phyloP scores from a whole-genome alignment of 2,888 invertebrate genomes.

The Ellobium chinense region DNA sequence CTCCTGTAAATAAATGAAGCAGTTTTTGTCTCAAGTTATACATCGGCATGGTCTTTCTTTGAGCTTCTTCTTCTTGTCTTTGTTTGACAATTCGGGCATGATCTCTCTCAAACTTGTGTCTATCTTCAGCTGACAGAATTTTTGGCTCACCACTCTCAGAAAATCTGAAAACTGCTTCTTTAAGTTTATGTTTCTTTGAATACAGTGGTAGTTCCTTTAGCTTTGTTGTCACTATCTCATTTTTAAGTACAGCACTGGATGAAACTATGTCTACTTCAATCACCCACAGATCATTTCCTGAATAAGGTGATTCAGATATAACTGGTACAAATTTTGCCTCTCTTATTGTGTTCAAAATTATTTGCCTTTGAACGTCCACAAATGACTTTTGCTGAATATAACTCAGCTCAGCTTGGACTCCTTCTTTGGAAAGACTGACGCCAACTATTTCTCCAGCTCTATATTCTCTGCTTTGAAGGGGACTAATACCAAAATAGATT shows the following conservation, averaged over 20 bases:
- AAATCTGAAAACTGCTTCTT: constrained; percentile 16
- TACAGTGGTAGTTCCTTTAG: constrained; percentile 14
- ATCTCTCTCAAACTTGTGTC: constrained; percentile 18
- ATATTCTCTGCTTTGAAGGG: neutral
- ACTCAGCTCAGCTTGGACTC: constrained; percentile 38
- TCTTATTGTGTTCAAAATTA: constrained; percentile 51
- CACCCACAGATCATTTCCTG: constrained; percentile 32
- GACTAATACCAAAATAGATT: constrained; percentile 52
- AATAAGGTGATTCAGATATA: neutral
- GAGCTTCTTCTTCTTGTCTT: constrained; percentile 16
- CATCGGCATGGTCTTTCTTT: neutral
- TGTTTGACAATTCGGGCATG: neutral
- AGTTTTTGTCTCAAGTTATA: constrained; percentile 51
- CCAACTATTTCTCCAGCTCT: constrained; percentile 54
- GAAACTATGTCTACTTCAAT: constrained; percentile 57
- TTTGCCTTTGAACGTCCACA: constrained; percentile 46
- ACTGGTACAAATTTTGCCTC: constrained; percentile 55
- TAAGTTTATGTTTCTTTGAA: neutral
- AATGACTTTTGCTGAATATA: constrained; percentile 42
- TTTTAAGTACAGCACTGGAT: constrained; percentile 25
- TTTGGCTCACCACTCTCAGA: neutral
- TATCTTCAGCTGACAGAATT: neutral
- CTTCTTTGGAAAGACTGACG: constrained; percentile 44
- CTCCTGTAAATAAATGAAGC: constrained; percentile 51
- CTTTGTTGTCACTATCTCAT: constrained; percentile 47